Percentiles rank a stretch among this genome's conserved stretches.
Conservation (phyloP, 2,888 invertebrate species). For the Coelogynopora nodosa region DNA sequence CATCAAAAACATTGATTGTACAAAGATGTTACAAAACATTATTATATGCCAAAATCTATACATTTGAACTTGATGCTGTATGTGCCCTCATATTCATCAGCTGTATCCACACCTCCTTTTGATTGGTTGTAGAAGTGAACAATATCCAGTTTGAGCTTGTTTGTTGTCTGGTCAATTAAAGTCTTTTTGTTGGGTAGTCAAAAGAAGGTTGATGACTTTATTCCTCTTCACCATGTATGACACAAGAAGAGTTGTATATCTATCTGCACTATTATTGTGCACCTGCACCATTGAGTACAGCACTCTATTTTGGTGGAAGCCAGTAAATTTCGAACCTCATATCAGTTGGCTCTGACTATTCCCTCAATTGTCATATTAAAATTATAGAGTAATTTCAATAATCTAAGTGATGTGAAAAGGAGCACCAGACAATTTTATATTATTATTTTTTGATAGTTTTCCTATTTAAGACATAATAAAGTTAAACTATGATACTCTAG, state of each 20-base stretch:
- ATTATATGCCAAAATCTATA: background rate
- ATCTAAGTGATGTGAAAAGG: no score
- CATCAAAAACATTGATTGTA: background rate
- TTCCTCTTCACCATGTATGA: background rate
- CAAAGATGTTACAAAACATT: background rate
- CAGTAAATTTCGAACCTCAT: no score
- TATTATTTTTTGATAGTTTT: background rate
- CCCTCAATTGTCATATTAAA: no score
- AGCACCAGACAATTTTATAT: background rate
- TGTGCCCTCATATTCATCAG: background rate
- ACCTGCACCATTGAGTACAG: no score
- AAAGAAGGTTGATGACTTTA: background rate
- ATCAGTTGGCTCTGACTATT: no score
- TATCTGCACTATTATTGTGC: background rate
- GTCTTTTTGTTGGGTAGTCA: background rate
- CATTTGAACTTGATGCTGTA: background rate
- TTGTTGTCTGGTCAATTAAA: background rate
- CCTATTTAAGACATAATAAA: background rate
- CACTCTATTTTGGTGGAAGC: no score
- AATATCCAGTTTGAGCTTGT: background rate
- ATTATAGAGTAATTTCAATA: no score
- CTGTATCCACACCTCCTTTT: background rate
- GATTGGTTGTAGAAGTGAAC: background rate
- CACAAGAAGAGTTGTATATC: background rate
- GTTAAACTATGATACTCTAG: background rate